Base-by-base conservation (phyloP, 2,888 invertebrate genomes). In the Agrilus cyanescens region DNA sequence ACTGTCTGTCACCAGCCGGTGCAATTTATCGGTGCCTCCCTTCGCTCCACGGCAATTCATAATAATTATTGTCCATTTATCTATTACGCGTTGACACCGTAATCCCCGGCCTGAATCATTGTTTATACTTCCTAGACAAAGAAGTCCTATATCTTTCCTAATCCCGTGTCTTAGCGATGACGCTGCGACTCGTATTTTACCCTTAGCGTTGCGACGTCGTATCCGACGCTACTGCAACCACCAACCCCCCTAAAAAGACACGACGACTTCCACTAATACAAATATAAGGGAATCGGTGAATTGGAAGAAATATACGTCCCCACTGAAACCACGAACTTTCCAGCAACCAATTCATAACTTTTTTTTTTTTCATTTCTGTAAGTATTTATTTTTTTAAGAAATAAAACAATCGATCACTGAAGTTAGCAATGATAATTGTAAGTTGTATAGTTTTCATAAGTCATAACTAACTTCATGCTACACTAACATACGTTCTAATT, bases 161-260 rank as follows among this genome's bases (percentile, higher is more conserved):
- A 59, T 56, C 57, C 53, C 54, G 46, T 57, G 56, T 58, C 59
- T 59, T 58, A 57, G 43, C 54, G 56, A 47, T 25, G 25, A 25
- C 25, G 25, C 25, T 25, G 25, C 25, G 1, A 10, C 25, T 10
- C 25, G 25, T 25, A 25, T 25, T 25, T 25, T 25, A 25, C 57
- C 53, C 54, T 46, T 57, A 55, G 58, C 59, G 58, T 57, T 57
- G 43, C 54, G 56, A 47, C 55, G 57, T 59, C 58, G 60, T 61
- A 61, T 60, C 54, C 61, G 59, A 62, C 55, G 58, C 59, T 62
- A 25, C 10, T 25, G 25, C 18, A 18, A 18, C 18, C 25, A 8
- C 8, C 25, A 10, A 8, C 25, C 25, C 5, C 25, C 25, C 25
- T 10, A 6, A 20, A 20, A 20, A 20, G 20, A 20, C 25, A 25